Percentiles rank a stretch among this genome's conserved stretches.
Conservation (phyloP, 2,113 vertebrate genomes). For the Suncus etruscus region DNA sequence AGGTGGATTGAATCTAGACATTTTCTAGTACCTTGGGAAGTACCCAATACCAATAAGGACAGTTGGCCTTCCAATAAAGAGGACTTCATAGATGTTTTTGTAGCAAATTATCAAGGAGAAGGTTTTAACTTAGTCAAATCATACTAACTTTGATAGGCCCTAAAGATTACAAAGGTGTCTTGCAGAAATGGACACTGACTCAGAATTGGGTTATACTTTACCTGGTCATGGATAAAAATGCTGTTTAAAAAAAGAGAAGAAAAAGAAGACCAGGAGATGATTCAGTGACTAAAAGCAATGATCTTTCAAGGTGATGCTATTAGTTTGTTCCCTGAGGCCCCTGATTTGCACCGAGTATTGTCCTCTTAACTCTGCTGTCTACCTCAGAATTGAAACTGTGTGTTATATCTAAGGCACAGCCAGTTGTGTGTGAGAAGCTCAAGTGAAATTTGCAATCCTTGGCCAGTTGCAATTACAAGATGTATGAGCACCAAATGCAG, state of each 20-base stretch:
- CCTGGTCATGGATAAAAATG: neutral
- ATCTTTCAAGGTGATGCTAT: too few relatives aligned
- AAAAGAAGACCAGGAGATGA: neutral
- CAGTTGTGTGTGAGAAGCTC: too few relatives aligned
- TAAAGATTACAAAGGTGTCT: neutral
- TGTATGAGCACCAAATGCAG: too few relatives aligned
- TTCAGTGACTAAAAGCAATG: too few relatives aligned
- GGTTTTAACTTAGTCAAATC: neutral
- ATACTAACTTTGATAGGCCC: neutral
- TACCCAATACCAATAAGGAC: neutral
- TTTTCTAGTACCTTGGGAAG: neutral
- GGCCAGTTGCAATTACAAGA: too few relatives aligned
- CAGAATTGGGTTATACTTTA: neutral
- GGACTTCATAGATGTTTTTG: neutral
- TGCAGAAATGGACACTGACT: neutral
- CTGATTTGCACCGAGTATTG: too few relatives aligned
- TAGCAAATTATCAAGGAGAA: neutral
- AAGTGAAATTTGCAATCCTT: too few relatives aligned
- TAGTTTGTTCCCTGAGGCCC: too few relatives aligned
- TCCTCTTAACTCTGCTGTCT: too few relatives aligned
- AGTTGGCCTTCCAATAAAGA: neutral
- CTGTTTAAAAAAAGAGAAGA: neutral
- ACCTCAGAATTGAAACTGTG: too few relatives aligned
- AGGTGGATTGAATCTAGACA: neutral
- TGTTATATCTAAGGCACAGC: too few relatives aligned